A percentile compares a stretch with the other conserved stretches of the same genome.
Evolutionary conservation across 2,113 vertebrate species (phyloP).

Genomic region (Daphoenositta chrysoptera): DNA sequence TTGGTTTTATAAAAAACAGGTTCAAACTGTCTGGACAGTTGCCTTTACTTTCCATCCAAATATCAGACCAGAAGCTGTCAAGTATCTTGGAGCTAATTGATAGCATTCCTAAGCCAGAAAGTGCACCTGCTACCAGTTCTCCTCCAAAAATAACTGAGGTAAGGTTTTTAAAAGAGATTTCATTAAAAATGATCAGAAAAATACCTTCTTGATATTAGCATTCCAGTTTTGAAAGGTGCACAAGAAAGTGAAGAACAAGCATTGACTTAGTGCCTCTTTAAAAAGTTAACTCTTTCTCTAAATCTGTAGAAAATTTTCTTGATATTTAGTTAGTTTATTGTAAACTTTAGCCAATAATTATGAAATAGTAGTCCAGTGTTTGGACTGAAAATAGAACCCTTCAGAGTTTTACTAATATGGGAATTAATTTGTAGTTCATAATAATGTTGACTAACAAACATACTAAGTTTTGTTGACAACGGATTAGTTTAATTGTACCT

Average conservation of each 20-base stretch:
- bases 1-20: slow-evolving; percentile 69
- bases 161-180: background rate
- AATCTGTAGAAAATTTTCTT: background rate
- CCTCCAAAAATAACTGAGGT: slow-evolving; percentile 75
- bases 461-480: background rate
- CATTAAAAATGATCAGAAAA: background rate
- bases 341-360: background rate
- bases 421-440: background rate
- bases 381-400: background rate
- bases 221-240: background rate
- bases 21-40: slow-evolving; percentile 90
- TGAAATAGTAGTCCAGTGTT: background rate
- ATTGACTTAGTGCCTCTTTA: background rate
- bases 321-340: background rate
- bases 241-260: background rate
- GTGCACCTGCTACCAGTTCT: slow-evolving; percentile 53
- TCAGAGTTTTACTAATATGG: background rate
- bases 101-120: slow-evolving; percentile 89
- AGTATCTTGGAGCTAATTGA: slow-evolving; percentile 85
- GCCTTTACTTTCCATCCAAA: slow-evolving; percentile 85
- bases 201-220: background rate
- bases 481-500: background rate
- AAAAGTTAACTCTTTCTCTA: background rate
- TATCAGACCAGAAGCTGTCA: slow-evolving; percentile 89
- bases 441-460: background rate